Base-by-base conservation (phyloP, 2,797 vertebrate genomes). In the Hylomyscus alleni region DNA sequence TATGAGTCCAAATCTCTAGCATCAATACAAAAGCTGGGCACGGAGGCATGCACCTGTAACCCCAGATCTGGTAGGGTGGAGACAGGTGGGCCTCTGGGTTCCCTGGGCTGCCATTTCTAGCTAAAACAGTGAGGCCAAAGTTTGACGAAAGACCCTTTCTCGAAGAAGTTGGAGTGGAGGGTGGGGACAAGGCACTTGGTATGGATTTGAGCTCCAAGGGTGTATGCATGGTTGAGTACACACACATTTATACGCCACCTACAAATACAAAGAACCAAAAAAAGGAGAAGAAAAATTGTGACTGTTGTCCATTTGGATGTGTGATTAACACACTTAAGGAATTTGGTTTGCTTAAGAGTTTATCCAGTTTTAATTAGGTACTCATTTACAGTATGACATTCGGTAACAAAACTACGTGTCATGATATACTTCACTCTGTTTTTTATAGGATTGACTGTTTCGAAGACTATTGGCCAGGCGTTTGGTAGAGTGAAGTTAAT, bases 201-300 rank as follows among this genome's bases (percentile, higher is more conserved):
- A 44, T 1, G 50, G 52, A 34, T 44, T 56, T 56, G 52, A 29
- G 50, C 34, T 40, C 5, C 67, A 44, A 24, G 58, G 24, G 47
- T 86, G 7, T 22, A 85, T n/a, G 15, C 26, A 19, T 29, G 65
- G 14, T 1, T 37, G 65, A 72, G 47, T 47, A 72, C 52, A 72
- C 10, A 11, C n/a, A 73, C 34, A 58, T 44, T 58, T 40, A 34
- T 40, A 54, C 0, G 15, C 37, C 34, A 72, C 34, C 34, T 72
- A 44, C 10, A 75, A 73, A 75, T 54, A 88, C 15, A 44, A 88
- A 73, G 84, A 56, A 56, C 8, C 86, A 73, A 86, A 90, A 82
- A 75, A 94, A 95, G 17, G 17, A 56, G 90, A 94, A 87, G 60
- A 90, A 91, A 97, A 80, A 85, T 31, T 72, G 77, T 83, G 76